Evolutionary conservation across 2,888 invertebrate species (phyloP).

Genomic region (Oligia latruncula): DNA sequence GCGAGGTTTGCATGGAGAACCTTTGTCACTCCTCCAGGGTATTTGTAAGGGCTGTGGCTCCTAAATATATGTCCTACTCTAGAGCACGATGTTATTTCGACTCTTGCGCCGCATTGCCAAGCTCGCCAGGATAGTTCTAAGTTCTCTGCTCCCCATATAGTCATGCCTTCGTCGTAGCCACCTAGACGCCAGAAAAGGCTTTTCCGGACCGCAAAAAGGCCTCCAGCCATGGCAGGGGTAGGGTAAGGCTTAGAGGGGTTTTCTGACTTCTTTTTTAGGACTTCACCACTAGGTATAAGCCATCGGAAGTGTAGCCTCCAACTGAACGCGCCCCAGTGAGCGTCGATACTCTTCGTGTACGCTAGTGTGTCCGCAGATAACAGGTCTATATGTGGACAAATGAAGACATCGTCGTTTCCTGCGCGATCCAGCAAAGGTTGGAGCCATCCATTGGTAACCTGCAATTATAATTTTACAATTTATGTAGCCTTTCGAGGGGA

Average conservation of each 20-base stretch:
- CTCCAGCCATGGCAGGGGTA: slow-evolving; percentile 98
- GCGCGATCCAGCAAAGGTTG: slow-evolving; percentile 90
- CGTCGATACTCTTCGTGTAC: slow-evolving; percentile 97
- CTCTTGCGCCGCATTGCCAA: slow-evolving; percentile 98
- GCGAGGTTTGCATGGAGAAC: slow-evolving; percentile 97
- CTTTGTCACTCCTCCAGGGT: slow-evolving; percentile 97
- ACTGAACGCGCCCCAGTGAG: slow-evolving; percentile 99
- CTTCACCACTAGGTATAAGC: slow-evolving; percentile 93
- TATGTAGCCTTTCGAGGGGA: background rate
- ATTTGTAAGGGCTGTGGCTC: slow-evolving; percentile 98
- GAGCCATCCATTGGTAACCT: slow-evolving; percentile 91
- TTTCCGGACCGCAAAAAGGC: slow-evolving; percentile 96
- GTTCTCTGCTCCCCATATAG: slow-evolving; percentile 99
- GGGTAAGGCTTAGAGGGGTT: slow-evolving; percentile 93
- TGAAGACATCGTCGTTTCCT: slow-evolving; percentile 86
- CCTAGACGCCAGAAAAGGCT: slow-evolving; percentile 97
- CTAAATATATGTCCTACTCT: slow-evolving; percentile 98
- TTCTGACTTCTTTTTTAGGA: slow-evolving; percentile 91
- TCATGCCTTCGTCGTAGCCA: slow-evolving; percentile 92
- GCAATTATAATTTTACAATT: slow-evolving; percentile 58
- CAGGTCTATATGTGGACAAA: slow-evolving; percentile 90
- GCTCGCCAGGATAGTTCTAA: slow-evolving; percentile 98
- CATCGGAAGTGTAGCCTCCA: slow-evolving; percentile 98
- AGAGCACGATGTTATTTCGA: slow-evolving; percentile 97
- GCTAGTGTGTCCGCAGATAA: slow-evolving; percentile 99